These are phyloP conservation scores for Odobenus rosmarus DNA, from an alignment of 2,113 vertebrate species.

Conservation along the genomic window DNA sequence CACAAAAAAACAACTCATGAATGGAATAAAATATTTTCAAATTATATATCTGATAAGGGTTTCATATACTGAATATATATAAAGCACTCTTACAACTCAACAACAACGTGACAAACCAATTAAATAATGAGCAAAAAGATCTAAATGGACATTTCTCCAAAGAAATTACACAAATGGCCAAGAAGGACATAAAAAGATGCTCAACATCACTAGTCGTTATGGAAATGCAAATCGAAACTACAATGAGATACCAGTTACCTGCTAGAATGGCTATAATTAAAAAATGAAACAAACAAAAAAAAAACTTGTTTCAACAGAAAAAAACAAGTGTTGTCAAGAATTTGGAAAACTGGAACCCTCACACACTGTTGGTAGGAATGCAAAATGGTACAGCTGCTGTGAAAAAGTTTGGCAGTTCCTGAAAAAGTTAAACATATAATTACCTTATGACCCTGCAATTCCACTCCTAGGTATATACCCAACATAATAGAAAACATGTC, in stretches of 20 bases:
- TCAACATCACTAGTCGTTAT: neutral
- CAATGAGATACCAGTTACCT: neutral
- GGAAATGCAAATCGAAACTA: constrained; percentile 9
- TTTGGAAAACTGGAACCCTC: neutral
- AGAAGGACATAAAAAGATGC: neutral
- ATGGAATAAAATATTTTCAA: neutral
- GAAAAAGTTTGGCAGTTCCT: neutral
- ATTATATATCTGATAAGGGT: neutral
- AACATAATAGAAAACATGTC: neutral
- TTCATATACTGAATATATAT: neutral
- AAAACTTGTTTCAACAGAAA: neutral
- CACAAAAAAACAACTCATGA: neutral
- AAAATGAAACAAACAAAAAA: neutral
- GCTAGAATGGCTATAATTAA: neutral
- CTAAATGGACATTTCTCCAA: neutral
- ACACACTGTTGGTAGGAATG: neutral
- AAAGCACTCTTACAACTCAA: neutral
- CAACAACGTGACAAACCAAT: neutral
- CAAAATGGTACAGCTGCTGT: neutral
- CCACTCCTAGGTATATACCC: neutral
- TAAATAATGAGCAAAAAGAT: neutral
- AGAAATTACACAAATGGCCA: neutral
- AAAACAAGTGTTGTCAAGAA: neutral
- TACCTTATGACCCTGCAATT: neutral
- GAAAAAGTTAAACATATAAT: neutral